phyloP scores from a whole-genome alignment of 2,797 vertebrate genomes.

The Anguilla anguilla region DNA sequence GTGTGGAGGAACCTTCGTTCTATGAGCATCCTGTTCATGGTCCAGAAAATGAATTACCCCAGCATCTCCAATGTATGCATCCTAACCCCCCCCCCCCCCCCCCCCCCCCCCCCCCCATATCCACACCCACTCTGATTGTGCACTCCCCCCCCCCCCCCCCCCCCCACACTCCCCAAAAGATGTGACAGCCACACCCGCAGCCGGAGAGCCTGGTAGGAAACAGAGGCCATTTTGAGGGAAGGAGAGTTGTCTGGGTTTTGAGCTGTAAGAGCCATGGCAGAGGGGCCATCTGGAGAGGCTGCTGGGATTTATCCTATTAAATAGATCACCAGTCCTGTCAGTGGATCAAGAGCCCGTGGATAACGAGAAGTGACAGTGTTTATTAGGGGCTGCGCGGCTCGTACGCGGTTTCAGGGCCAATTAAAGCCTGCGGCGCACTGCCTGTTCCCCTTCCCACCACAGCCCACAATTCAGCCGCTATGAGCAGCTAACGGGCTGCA shows the following conservation, averaged over 20 bases:
- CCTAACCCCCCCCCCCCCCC: neutral
- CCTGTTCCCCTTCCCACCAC: slow-evolving; percentile 25
- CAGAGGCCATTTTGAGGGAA: neutral
- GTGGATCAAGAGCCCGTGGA: slow-evolving; percentile 44
- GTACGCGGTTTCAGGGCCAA: slow-evolving; percentile 55
- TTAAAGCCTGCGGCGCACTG: slow-evolving; percentile 43
- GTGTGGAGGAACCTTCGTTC: neutral
- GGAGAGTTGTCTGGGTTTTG: slow-evolving; percentile 22
- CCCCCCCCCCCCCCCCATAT: neutral
- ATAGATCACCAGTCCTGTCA: slow-evolving; percentile 66
- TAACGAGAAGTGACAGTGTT: slow-evolving; percentile 61
- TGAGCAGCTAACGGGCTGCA: slow-evolving; percentile 15
- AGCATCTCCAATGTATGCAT: neutral
- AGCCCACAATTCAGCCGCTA: slow-evolving; percentile 10
- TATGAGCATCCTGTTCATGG: neutral
- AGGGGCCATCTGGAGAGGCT: slow-evolving; percentile 26
- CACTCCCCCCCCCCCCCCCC: too few species aligned
- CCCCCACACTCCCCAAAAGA: neutral
- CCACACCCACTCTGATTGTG: neutral
- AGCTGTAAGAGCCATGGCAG: slow-evolving; percentile 47
- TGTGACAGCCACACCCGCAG: neutral
- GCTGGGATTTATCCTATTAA: slow-evolving; percentile 65
- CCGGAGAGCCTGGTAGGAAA: neutral
- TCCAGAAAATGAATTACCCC: neutral
- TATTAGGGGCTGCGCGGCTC: slow-evolving; percentile 60